A percentile compares a stretch with the other conserved stretches of the same genome.
phyloP scores from a whole-genome alignment of 2,113 vertebrate species.

The Ciconia boyciana region DNA sequence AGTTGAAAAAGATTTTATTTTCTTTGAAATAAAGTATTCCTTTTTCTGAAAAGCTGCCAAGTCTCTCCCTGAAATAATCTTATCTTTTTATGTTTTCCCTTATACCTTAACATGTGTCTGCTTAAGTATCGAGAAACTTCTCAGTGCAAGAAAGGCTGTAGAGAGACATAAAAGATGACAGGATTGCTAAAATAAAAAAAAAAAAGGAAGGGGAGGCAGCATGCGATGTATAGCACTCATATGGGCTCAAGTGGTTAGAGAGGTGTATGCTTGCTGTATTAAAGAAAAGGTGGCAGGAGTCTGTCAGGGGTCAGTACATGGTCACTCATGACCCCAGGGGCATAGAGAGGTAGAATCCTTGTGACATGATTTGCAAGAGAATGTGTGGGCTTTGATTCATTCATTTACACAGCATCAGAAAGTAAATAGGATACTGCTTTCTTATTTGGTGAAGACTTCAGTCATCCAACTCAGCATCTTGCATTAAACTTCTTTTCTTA shows the following conservation, averaged over 20 bases:
- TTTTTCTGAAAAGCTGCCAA: not conserved
- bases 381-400: not conserved
- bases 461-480: not conserved
- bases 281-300: not conserved
- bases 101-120: not conserved
- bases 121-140: not conserved
- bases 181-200: not conserved
- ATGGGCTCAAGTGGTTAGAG: not conserved
- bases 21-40: not conserved
- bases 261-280: not conserved
- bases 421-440: not conserved
- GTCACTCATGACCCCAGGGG: not conserved
- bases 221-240: not conserved
- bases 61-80: not conserved
- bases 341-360: not conserved
- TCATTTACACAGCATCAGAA: not conserved
- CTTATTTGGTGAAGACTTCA: not conserved
- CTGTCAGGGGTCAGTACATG: not conserved
- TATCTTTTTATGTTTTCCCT: not conserved
- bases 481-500: not conserved
- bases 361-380: constrained; percentile 6
- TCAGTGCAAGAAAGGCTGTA: not conserved
- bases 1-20: not conserved
- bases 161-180: not conserved
- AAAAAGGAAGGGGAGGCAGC: not conserved